A percentile compares a stretch with the other conserved stretches of the same genome.
Evolutionary conservation across 2,888 invertebrate genomes (phyloP).

Genomic region (Agelastica alni): DNA sequence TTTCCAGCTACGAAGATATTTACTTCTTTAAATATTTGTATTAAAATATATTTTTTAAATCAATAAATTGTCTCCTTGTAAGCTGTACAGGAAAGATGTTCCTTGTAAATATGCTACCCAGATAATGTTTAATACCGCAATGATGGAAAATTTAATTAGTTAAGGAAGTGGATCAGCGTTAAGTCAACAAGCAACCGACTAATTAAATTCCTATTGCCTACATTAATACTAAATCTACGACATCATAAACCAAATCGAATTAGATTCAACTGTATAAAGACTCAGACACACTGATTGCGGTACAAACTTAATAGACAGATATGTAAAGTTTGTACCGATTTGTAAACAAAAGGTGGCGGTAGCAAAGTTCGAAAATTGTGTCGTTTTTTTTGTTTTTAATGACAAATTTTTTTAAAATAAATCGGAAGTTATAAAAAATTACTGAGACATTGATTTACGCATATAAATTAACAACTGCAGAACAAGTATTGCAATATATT

Average conservation of each 20-base stretch:
- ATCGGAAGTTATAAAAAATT: too few species aligned
- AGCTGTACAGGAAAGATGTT: too few species aligned
- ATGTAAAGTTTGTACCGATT: background rate
- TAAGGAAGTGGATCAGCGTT: constrained; percentile 19
- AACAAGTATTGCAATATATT: too few species aligned
- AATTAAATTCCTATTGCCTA: constrained; percentile 25
- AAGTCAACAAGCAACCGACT: constrained; percentile 24
- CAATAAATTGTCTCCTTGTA: too few species aligned
- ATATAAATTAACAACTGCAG: too few species aligned
- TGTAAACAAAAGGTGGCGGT: background rate
- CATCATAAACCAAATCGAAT: constrained; percentile 24
- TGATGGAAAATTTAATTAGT: constrained; percentile 23
- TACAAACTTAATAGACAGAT: constrained; percentile 1
- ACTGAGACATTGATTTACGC: too few species aligned
- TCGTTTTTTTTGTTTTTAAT: too few species aligned
- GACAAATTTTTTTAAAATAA: too few species aligned
- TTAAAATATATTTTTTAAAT: too few species aligned
- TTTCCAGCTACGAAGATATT: too few species aligned
- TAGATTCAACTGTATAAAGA: constrained; percentile 10
- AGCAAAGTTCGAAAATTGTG: too few species aligned
- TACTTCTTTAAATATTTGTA: too few species aligned
- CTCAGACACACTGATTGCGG: constrained; percentile 10
- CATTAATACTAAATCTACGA: constrained; percentile 19
- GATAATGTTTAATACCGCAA: constrained; percentile 18
- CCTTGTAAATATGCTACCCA: constrained; percentile 13